These are phyloP conservation scores for Agrotis segetum DNA, from an alignment of 2,888 invertebrate genomes.

Conservation along the genomic window DNA sequence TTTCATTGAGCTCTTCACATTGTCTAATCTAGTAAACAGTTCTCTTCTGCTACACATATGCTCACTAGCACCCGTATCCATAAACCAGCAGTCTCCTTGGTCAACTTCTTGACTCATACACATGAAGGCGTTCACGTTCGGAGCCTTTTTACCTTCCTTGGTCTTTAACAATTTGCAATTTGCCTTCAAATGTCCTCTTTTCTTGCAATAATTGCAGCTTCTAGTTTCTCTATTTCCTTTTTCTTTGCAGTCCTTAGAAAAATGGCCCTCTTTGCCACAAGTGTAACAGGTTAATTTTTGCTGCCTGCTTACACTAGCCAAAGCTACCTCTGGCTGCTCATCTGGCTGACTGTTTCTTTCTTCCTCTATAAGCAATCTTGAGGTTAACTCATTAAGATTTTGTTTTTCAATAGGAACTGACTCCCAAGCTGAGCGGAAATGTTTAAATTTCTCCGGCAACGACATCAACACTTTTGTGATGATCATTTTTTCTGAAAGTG, in stretches of 20 bases:
- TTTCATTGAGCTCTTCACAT: neutral
- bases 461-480: conserved; percentile 8
- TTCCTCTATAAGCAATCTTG: conserved; percentile 2
- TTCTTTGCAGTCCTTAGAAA: neutral
- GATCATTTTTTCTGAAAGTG: neutral
- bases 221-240: neutral
- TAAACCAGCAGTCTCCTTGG: too few relatives aligned
- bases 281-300: too few relatives aligned
- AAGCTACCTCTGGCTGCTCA: too few relatives aligned
- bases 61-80: too few relatives aligned
- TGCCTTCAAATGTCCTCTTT: neutral
- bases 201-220: conserved; percentile 1
- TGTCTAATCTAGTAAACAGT: neutral
- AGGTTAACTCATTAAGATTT: neutral
- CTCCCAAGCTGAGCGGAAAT: conserved; percentile 12
- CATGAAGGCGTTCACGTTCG: too few relatives aligned
- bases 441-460: too few relatives aligned
- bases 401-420: neutral
- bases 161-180: neutral
- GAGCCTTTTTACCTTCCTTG: neutral
- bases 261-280: too few relatives aligned
- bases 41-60: conserved; percentile 1
- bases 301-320: too few relatives aligned
- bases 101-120: too few relatives aligned
- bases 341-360: neutral